Conservation (phyloP, 2,888 invertebrate species). For the Cataglyphis cursor region DNA sequence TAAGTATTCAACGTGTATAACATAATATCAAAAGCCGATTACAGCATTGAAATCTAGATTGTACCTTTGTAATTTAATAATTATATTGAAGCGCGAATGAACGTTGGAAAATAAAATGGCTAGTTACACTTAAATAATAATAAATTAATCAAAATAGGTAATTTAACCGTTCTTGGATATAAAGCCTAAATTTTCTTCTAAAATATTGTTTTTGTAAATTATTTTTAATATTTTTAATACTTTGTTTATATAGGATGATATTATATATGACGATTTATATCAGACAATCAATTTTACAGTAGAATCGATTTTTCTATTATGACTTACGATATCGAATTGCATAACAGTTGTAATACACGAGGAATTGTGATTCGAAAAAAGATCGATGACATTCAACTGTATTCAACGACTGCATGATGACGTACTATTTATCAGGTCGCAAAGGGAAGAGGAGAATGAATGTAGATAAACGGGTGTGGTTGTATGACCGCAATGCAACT, state of each 20-base stretch:
- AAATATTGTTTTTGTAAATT: neutral
- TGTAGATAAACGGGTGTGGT: neutral
- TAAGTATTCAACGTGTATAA: constrained; percentile 40
- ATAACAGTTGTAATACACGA: neutral
- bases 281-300: neutral
- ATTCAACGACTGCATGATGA: neutral
- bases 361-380: constrained; percentile 12
- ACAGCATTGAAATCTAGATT: constrained; percentile 36
- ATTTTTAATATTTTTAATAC: neutral
- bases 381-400: neutral
- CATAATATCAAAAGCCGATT: constrained; percentile 52
- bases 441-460: neutral
- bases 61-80: constrained; percentile 26
- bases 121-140: constrained; percentile 6
- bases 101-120: neutral
- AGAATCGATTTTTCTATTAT: constrained; percentile 1
- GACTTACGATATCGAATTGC: neutral
- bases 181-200: neutral
- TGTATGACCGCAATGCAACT: constrained; percentile 42
- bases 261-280: neutral
- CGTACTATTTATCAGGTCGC: neutral
- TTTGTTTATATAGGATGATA: neutral
- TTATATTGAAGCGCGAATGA: neutral
- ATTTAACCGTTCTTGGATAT: neutral
- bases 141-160: constrained; percentile 15